Evolutionary conservation across 2,797 vertebrate species (phyloP), one percentile per base, ranked within the genome.

Genomic region (Gymnoscopelus braueri): DNA sequence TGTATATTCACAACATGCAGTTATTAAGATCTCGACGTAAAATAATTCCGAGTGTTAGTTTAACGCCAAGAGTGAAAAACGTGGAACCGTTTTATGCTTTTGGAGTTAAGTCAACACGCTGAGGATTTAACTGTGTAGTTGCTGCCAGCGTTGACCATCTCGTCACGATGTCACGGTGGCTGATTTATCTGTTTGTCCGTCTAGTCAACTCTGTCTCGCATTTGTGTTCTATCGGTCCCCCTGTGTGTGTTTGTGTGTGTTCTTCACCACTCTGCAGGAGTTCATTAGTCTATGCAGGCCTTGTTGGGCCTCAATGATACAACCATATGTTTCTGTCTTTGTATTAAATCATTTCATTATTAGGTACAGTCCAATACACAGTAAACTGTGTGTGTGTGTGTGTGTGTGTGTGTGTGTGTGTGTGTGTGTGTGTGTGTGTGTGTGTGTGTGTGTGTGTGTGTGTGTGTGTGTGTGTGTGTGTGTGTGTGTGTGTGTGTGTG

Each of bases 151-250:
- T 19, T 10, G 39, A 10, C 8, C 39, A 44, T 44, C 39, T 2
- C 7, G 35, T 39, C 35, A 39, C 69, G 44, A 39, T 54, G 63
- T 54, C 53, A 52, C 75, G 58, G 49, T 54, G 64, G 79, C 83
- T 75, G 74, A 63, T 87, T 60, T 74, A 78, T 72, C 60, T 81
- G 83, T 91, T 68, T 76, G 84, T 89, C 83, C 89, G 90, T 93
- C 91, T 90, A 81, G 87, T 91, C 91, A 91, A 80, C 88, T 92
- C 87, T 90, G 91, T 93, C 91, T 88, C 79, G 78, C 90, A 91
- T 91, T 91, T 92, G 90, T 90, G 89, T 88, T 77, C 66, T 59
- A 63, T 54, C 14, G 50, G 3, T 24, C 23, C 13, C 19, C 52
- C n/a, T 5, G 50, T 51, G 50, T n/a, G 13, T 51, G 50, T 51